A percentile compares a stretch with the other conserved stretches of the same genome.
phyloP scores from a whole-genome alignment of 1,140 invertebrate genomes.

The Drosophila seguyi region DNA sequence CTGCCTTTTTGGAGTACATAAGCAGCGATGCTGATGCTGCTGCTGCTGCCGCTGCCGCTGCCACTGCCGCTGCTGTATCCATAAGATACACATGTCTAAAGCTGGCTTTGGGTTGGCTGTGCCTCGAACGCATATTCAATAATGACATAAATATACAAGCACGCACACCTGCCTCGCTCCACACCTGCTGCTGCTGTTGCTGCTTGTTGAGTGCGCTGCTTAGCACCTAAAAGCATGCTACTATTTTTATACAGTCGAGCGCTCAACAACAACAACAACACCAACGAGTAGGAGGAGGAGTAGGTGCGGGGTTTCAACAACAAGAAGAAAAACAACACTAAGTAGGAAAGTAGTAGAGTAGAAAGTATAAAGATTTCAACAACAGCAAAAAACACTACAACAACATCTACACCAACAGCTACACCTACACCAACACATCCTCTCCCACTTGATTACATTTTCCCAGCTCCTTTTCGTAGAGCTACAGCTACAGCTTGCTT shows the following conservation, averaged over 20 bases:
- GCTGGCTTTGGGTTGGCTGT: conserved; percentile 59
- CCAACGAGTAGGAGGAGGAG: not conserved
- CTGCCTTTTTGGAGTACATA: conserved; percentile 54
- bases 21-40: conserved; percentile 27
- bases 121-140: conserved; percentile 82
- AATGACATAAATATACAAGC: conserved; percentile 74
- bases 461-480: conserved; percentile 36
- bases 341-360: too few species aligned
- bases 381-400: not conserved
- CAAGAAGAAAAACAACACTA: too few species aligned
- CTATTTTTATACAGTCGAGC: conserved; percentile 54
- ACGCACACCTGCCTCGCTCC: conserved; percentile 7
- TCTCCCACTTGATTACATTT: conserved; percentile 73
- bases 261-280: conserved; percentile 25
- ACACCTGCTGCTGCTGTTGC: conserved; percentile 1
- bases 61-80: conserved; percentile 22
- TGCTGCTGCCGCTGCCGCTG: conserved; percentile 23
- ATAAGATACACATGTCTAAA: conserved; percentile 70
- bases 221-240: conserved; percentile 83
- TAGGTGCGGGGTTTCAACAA: conserved; percentile 1
- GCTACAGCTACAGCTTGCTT: conserved; percentile 4
- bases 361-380: not conserved
- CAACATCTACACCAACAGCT: not conserved
- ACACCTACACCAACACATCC: not conserved
- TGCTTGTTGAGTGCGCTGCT: conserved; percentile 65